These are phyloP conservation scores for Tetranychus piercei DNA, from an alignment of 2,888 invertebrate genomes.

Conservation along the genomic window DNA sequence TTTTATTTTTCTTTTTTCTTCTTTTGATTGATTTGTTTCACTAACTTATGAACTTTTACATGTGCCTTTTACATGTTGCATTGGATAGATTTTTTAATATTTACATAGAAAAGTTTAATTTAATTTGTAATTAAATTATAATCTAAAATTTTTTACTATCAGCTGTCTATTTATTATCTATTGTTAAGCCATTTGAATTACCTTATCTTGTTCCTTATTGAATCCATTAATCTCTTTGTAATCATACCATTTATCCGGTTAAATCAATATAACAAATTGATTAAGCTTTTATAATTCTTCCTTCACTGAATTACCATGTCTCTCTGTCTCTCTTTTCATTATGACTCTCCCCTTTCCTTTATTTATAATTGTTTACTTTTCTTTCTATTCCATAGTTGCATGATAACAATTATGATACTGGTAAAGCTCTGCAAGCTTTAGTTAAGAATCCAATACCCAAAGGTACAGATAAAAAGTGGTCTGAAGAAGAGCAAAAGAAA, in stretches of 20 bases:
- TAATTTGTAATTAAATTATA: no score
- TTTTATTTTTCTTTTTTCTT: neutral
- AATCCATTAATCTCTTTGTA: no score
- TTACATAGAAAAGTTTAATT: no score
- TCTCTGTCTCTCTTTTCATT: neutral
- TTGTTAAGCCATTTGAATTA: no score
- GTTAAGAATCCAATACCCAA: constrained; percentile 92
- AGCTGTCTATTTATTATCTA: no score
- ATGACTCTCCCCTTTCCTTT: neutral
- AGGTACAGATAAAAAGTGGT: constrained; percentile 94
- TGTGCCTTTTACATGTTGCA: neutral
- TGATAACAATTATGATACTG: constrained; percentile 87
- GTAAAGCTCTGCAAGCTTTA: constrained; percentile 81
- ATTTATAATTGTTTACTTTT: neutral
- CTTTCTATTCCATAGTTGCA: constrained; percentile 43
- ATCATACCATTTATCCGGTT: no score
- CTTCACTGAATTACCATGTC: neutral
- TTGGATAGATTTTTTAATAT: no score
- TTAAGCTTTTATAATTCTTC: constrained; percentile 1
- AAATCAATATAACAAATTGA: neutral
- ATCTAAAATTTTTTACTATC: no score
- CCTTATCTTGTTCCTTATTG: no score
- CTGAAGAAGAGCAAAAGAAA: constrained; percentile 88
- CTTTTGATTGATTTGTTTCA: neutral
- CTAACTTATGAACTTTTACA: neutral